A percentile compares a stretch with the other conserved stretches of the same genome.
Conservation (phyloP, 2,797 vertebrate genomes). For the Monodelphis domestica region DNA sequence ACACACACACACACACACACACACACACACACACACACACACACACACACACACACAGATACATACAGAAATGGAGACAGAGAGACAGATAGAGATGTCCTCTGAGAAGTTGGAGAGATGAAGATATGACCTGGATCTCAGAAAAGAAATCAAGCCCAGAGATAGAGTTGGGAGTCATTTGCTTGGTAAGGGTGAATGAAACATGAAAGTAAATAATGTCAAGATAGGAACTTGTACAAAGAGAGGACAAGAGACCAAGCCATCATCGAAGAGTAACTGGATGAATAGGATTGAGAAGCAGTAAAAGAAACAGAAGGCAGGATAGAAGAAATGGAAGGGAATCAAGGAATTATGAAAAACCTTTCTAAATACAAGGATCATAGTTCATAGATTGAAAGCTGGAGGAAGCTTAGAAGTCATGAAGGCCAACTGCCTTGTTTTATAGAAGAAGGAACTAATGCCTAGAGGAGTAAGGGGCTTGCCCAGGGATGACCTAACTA, state of each 20-base stretch:
- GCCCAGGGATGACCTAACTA: neutral
- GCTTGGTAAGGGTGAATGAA: neutral
- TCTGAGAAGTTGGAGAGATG: neutral
- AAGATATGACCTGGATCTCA: neutral
- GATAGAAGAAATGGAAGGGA: neutral
- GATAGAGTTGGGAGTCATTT: neutral
- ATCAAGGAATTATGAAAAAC: neutral
- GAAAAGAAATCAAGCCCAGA: neutral
- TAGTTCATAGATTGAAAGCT: neutral
- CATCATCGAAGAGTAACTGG: neutral
- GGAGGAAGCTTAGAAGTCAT: neutral
- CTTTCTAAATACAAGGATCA: neutral
- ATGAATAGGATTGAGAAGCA: neutral
- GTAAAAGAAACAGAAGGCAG: neutral
- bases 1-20: no score
- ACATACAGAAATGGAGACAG: no score
- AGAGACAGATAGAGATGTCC: neutral
- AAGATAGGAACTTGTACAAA: neutral
- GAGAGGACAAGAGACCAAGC: neutral
- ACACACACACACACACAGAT: no score
- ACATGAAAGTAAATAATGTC: neutral
- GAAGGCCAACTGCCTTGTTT: neutral
- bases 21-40: no score
- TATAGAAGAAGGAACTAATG: neutral
- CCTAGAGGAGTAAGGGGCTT: neutral